Percentiles rank a stretch among this genome's conserved stretches.
These are phyloP conservation scores for Heliconius hermathena DNA, from an alignment of 1,140 invertebrate species.

Conservation along the genomic window DNA sequence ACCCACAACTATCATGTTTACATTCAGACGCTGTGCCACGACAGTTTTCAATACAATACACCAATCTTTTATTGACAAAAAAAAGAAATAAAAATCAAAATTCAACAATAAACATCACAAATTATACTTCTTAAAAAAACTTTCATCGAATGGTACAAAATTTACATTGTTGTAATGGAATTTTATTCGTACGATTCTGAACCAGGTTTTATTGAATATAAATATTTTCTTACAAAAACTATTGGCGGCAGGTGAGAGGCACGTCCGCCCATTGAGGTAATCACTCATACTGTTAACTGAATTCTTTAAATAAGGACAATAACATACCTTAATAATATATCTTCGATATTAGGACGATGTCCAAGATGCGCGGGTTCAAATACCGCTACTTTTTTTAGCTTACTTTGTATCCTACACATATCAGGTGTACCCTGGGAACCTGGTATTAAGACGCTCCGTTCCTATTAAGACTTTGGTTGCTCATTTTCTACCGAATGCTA, in stretches of 20 bases:
- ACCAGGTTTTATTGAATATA: conserved; percentile 20
- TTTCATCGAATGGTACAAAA: conserved; percentile 10
- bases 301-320: conserved; percentile 10
- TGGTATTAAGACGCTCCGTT: no score
- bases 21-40: no score
- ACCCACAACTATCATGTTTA: neutral
- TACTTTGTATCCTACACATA: no score
- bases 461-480: no score
- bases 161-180: conserved; percentile 18
- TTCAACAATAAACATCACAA: conserved; percentile 1
- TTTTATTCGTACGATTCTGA: conserved; percentile 1
- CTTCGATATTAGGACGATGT: no score
- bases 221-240: conserved; percentile 33
- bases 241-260: conserved; percentile 52
- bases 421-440: no score
- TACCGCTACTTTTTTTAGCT: no score
- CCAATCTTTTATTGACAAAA: conserved; percentile 3
- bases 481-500: no score
- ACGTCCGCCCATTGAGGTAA: conserved; percentile 52
- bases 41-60: no score
- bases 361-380: no score
- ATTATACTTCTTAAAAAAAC: neutral
- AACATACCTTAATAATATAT: neutral
- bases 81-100: neutral
- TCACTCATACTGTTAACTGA: conserved; percentile 47